Conservation (phyloP, 2,797 vertebrate species). For the Sebastes goodei region DNA sequence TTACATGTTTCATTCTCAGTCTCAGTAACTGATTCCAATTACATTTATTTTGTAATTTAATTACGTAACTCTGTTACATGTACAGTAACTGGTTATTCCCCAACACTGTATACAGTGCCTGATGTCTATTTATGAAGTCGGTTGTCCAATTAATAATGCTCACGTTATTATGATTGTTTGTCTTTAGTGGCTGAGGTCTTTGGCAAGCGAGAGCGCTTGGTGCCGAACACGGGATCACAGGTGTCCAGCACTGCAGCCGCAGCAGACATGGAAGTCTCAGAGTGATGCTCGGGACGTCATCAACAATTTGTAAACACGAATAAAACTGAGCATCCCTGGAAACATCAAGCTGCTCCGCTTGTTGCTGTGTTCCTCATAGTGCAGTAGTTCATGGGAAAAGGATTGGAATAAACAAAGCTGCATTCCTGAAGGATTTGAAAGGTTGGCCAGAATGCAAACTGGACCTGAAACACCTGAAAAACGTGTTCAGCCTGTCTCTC, state of each 20-base stretch:
- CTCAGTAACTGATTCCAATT: too few relatives aligned
- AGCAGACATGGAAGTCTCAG: conserved; percentile 86
- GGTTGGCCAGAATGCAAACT: neutral
- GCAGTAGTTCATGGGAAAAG: neutral
- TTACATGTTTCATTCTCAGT: too few relatives aligned
- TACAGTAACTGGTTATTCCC: too few relatives aligned
- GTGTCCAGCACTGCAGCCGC: conserved; percentile 70
- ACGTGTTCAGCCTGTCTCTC: neutral
- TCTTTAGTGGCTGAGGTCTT: conserved; percentile 90
- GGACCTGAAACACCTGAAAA: neutral
- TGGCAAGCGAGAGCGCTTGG: conserved; percentile 87
- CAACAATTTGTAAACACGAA: conserved; percentile 6
- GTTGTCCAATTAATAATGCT: neutral
- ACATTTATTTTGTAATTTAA: too few relatives aligned
- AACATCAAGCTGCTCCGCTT: neutral
- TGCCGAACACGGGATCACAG: conserved; percentile 72
- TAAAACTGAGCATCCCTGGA: conserved; percentile 29
- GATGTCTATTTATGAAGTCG: neutral
- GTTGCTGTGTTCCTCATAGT: neutral
- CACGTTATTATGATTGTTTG: conserved; percentile 8
- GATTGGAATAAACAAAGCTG: neutral
- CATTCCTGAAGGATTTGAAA: neutral
- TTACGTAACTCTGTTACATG: too few relatives aligned
- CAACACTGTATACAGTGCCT: neutral
- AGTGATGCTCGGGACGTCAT: conserved; percentile 26